Evolutionary conservation across 2,797 vertebrate genomes (phyloP).

Genomic region (Gallirallus australis): DNA sequence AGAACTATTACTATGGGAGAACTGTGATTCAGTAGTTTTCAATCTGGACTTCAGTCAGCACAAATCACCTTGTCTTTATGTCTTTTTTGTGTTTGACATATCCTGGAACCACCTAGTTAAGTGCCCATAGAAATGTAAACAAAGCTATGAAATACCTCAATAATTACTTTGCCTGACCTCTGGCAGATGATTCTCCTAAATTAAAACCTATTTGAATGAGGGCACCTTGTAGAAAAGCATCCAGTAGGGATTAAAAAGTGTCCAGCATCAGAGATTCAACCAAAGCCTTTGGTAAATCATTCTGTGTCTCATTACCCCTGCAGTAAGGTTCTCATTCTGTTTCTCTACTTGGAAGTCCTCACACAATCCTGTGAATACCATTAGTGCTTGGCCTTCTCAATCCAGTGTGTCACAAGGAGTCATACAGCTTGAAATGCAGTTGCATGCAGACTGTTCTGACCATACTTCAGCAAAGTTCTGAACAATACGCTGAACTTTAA

Average conservation of each 20-base stretch:
- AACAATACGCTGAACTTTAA: background rate
- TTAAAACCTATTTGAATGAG: background rate
- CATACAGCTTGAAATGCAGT: background rate
- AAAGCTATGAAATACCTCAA: background rate
- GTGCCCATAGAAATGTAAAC: background rate
- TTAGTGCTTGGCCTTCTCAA: background rate
- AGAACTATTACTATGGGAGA: conserved; percentile 21
- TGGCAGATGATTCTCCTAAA: background rate
- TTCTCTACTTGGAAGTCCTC: background rate
- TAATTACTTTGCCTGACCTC: background rate
- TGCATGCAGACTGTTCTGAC: background rate
- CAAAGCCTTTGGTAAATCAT: background rate
- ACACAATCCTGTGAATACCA: background rate
- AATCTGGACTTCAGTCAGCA: background rate
- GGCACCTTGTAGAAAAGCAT: background rate
- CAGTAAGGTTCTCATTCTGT: background rate
- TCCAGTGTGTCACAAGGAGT: background rate
- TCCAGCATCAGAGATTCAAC: background rate
- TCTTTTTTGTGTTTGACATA: background rate
- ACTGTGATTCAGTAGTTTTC: conserved; percentile 23
- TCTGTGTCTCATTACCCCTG: background rate
- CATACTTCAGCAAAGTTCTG: background rate
- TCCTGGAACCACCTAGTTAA: background rate
- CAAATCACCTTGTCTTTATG: background rate
- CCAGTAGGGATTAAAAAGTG: background rate